Base-by-base conservation (phyloP, 2,113 vertebrate genomes). In the Xiphophorus hellerii region DNA sequence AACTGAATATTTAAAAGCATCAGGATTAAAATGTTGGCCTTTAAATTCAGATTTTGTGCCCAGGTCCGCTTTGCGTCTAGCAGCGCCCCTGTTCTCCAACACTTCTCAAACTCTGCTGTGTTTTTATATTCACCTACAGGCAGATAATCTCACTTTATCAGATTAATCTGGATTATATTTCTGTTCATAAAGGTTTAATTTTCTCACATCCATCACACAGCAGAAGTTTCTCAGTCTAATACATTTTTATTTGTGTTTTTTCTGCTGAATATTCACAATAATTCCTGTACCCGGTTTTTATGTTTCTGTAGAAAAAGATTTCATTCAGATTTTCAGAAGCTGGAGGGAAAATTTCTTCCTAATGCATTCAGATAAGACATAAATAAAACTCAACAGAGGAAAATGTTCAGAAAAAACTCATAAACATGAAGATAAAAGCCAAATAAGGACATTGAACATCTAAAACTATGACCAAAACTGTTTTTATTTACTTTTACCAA, bases 91-190 rank as follows among this genome's bases (percentile, higher is more conserved):
- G 51, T 58, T 58, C 22, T 11, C 22, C 22, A 54, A 2, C 7
- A n/a, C 25, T 25, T 0, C 3, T 54, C 6, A 25, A 54, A 54
- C 51, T 22, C 14, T 54, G 4, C 22, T 25, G 48, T 51, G 51
- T 54, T 25, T 25, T 3, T 10, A n/a, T n/a, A 58, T 65, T 84
- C 69, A 88, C 83, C 73, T 73, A 84, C 79, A 76, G 74, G 30
- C 79, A 80, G 80, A 88, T 90, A 88, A 89, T 89, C 80, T 76
- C 74, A 54, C 76, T 77, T 84, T 42, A 89, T 90, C 81, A 77
- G 69, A 75, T 89, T 88, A 84, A 61, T 66, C 37, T 74, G 61
- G 30, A 84, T 76, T 69, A 91, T 85, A 84, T 67, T 83, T 85
- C 71, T 73, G 82, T 71, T 85, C 51, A 72, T 77, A 78, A 22